Base-by-base conservation (phyloP, 2,113 vertebrate species). In the Sinocyclocheilus anophthalmus region DNA sequence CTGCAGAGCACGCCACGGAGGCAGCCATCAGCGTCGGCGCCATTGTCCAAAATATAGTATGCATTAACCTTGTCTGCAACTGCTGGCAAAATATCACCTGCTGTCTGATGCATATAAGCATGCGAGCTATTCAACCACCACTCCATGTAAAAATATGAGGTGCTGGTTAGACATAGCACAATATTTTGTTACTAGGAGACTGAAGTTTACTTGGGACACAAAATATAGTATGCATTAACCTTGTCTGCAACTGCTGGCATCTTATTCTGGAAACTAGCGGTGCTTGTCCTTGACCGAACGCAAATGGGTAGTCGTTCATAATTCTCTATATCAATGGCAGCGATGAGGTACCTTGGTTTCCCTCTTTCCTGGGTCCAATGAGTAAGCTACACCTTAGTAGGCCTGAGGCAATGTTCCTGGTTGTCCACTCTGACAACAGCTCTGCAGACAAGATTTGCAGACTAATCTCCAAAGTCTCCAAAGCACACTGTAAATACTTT, bases 81-180 rank as follows among this genome's bases (percentile, higher is more conserved):
- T 26, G 26, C 26, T 26, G 26, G 26, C 26, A 88, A 88, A 88
- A 91, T 91, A 91, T 84, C 87, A 65, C 61, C 80, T 67, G 83
- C 79, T 80, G 83, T 76, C 65, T 11, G 76, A 81, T 79, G 87
- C 86, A 87, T 89, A 85, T 81, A 88, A 83, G 85, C 55, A 78
- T 55, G 57, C 33, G 86, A 77, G 61, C 70, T 59, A 81, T 83
- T 61, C 72, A 76, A 16, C 65, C 24, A 65, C 39, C 85, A 30
- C 50, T 87, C 80, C 37, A 33, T 76, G 84, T 24, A 48, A 86
- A 85, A 90, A 91, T 61, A 57, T 77, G 86, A 91, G 76, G 76
- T 81, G 20, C 8, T 33, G n/a, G 81, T 45, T 69, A 73, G 37
- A 75, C 50, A 53, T 33, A 78, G 67, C 30, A 48, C 57, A 77